phyloP scores from a whole-genome alignment of 2,113 vertebrate genomes.

The Microtus oregoni region DNA sequence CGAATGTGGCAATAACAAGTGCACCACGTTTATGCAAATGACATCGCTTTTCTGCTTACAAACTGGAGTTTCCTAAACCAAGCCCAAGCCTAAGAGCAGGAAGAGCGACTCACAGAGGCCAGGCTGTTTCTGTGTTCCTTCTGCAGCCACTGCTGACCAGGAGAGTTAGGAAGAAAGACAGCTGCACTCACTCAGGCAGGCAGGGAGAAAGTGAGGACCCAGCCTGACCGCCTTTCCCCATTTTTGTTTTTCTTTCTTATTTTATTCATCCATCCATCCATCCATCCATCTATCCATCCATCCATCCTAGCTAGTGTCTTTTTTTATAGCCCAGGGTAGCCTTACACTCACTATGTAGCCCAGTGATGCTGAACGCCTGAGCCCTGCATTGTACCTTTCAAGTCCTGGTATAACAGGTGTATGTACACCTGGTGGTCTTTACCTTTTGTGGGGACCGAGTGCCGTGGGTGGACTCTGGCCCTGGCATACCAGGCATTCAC shows the following conservation, averaged over 20 bases:
- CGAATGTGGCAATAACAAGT: not conserved
- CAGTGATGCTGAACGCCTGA: no score
- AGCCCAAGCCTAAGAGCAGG: not conserved
- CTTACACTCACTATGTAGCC: not conserved
- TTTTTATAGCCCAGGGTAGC: not conserved
- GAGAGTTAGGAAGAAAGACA: not conserved
- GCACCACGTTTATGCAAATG: not conserved
- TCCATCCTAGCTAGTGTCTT: not conserved
- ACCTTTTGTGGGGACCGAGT: no score
- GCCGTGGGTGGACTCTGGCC: not conserved
- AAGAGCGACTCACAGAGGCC: not conserved
- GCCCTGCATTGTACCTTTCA: not conserved
- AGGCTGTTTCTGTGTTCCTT: not conserved
- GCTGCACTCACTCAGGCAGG: not conserved
- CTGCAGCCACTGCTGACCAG: not conserved
- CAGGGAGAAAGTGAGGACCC: not conserved
- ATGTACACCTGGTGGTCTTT: not conserved
- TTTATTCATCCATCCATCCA: no score
- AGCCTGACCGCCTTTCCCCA: not conserved
- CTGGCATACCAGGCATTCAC: not conserved
- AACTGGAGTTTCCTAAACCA: not conserved
- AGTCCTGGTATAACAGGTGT: not conserved
- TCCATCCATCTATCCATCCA: no score
- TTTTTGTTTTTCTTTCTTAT: not conserved
- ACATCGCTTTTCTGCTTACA: not conserved